Base-by-base conservation (phyloP, 2,113 vertebrate genomes). In the Micronycteris hirsuta region DNA sequence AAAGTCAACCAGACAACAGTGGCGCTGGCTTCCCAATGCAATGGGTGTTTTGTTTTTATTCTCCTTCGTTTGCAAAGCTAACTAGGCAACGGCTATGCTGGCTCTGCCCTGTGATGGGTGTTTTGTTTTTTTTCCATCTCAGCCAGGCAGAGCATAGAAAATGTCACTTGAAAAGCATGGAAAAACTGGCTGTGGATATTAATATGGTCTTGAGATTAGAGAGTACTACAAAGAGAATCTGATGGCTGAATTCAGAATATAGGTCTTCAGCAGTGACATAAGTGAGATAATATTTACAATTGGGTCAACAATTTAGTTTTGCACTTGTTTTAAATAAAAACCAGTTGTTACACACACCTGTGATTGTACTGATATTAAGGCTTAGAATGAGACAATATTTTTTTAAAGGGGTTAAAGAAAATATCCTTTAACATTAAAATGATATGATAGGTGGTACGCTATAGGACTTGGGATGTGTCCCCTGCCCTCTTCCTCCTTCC, bases 21-120 rank as follows among this genome's bases (percentile, higher is more conserved):
- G 56, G 20, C 0, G 7, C 26, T 68, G 54, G 61, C 76, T 86
- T 93, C 67, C 28, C 33, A 19, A 19, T 41, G 33, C 76, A 41
- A 61, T 26, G 49, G 81, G 24, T 47, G 20, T 77, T 88, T 84
- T 76, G 49, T 87, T 56, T 74, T 76, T 80, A 28, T 41, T 52
- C 38, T 47, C 13, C 24, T 90, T 96, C 94, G 86, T 96, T 95
- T 97, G 41, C 36, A 89, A 24, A 92, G 45, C 80, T 63, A 85
- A 70, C 63, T 24, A 95, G 90, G 96, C 92, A 96, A 91, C 89
- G 85, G 71, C 88, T 93, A 43, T 33, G 41, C 58, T 94, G 90
- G 65, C 41, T 95, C 73, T 86, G 70, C 58, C 54, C 28, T 36
- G 54, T 45, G 16, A 22, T 77, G 24, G 82, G 12, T 83, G 74